Evolutionary conservation across 2,888 invertebrate species (phyloP), one percentile per base, ranked within the genome.

Genomic region (Habrosyne pyritoides): DNA sequence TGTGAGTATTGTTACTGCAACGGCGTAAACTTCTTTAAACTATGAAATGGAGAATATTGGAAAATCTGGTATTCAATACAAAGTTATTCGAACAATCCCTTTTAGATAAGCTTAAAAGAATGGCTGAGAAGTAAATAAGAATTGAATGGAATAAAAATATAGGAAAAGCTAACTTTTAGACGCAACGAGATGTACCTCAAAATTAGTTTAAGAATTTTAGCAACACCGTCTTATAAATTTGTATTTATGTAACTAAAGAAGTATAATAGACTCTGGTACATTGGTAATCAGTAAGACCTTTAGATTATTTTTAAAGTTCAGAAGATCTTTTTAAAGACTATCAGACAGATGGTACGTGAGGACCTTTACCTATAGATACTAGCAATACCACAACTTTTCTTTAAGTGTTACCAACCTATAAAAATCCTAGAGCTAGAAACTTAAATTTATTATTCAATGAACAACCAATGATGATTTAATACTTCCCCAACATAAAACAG

Each of bases 41-140:
- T 42, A 42, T 42, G 42, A 42, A 42, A 42, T 8, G 18, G 42
- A 42, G 18, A 42, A 18, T 42, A 42, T 42, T 42, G 42, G 42
- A 42, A 42, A 42, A 42, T 18, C 18, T 42, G 42, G 42, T 18
- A 42, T 42, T 42, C 42, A 42, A 18, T 8, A 42, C 42, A 8
- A 42, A 42, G 42, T 42, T 42, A 42, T n/a, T 33, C 2, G 7
- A 42, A 42, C 14, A 42, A 18, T 42, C 2, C n/a, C n/a, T 33
- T 42, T 42, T 8, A 18, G 18, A 42, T 42, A 18, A 18, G 18
- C 18, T 0, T n/a, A 8, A 42, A 8, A 36, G 36, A 36, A 18
- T n/a, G 8, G 8, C 2, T 8, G 42, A 6, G 2, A 18, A 42
- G 14, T 42, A 8, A 42, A 42, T n/a, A 18, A 18, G 42, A 24